Base-by-base conservation (phyloP, 2,888 invertebrate species). In the Dicycla oo region DNA sequence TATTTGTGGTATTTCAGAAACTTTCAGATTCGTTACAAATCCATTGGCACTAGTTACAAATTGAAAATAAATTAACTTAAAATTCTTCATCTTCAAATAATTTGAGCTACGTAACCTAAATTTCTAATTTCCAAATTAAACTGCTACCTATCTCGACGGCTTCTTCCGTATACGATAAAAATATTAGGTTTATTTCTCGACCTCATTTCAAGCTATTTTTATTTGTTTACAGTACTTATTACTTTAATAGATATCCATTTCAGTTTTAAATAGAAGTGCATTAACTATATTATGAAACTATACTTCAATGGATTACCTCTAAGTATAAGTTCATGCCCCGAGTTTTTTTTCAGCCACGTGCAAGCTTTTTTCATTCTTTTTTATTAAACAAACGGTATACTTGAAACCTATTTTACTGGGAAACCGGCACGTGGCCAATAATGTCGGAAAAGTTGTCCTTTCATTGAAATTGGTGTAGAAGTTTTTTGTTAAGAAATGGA, bases 151-250 rank as follows among this genome's bases (percentile, higher is more conserved):
- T 62, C 34, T 40, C 61, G 5, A 56, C 26, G 20, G 49, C 54
- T 53, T 62, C 75, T 74, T 80, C 84, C 84, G 75, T 68, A 51
- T 66, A 62, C 62, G 57, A 66, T 80, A 69, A 79, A 80, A 66
- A 65, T 74, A 75, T 64, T 53, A 49, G 26, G 23, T 66, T 74
- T 53, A 40, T 54, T 34, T 43, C 40, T 57, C 65, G 75, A 57
- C 84, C 80, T 80, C 69, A 53, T 80, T 83, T 51, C 51, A 26
- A 56, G 23, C 81, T 74, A 80, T 83, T 80, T 80, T 38, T 38
- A 56, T 65, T 58, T 38, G 53, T 62, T 79, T 62, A 74, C n/a
- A 58, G 34, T 58, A 47, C 45, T 60, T 78, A 73, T 62, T 69
- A 73, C 58, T 75, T 80, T 83, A 80, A 66, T 65, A 66, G 40